Base-by-base conservation (phyloP, 2,888 invertebrate genomes). In the Abrostola tripartita region DNA sequence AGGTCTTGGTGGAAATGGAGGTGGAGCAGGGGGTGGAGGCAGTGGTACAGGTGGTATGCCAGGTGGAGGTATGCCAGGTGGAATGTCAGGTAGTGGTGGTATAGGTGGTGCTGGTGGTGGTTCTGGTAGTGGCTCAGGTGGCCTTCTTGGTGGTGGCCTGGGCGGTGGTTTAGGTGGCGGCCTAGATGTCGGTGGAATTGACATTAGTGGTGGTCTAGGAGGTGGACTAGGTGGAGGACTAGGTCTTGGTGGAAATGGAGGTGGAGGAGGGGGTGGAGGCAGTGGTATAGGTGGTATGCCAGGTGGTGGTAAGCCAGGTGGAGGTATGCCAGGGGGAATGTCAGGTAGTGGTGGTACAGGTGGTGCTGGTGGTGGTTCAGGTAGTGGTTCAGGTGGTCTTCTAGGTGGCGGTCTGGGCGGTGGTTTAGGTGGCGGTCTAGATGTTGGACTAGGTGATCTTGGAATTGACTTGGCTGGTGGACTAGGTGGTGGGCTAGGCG, bases 231-330 rank as follows among this genome's bases (percentile, higher is more conserved):
- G 54, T 0, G 74, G 55, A 8, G 77, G 70, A 0, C 63, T 61
- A 42, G 70, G 77, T 60, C 40, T 58, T 8, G 71, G 65, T 36
- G 50, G 51, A 6, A 7, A 51, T 6, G 65, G 63, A 7, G 56
- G 58, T 0, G 52, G 54, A 4, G 35, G 61, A 8, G 66, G 69
- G 0, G 54, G 52, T 0, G 64, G 59, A 24, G 24, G 24, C 24
- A 4, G 24, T 24, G 24, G 24, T 24, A 2, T 4, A 24, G 4
- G 24, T 24, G 24, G 24, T 24, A 24, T 24, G 24, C 24, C 24
- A 24, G 24, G 24, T 24, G 24, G 24, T 24, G 24, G 24, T 24
- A 24, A 24, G 24, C 24, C 24, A 24, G 24, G 24, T 24, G 24
- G 24, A 24, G 24, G 24, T 24, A 24, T 24, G 24, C 24, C 24